Evolutionary conservation across 1,140 invertebrate genomes (phyloP), one percentile per base, ranked within the genome.

Genomic region (Drosophila mayri): DNA sequence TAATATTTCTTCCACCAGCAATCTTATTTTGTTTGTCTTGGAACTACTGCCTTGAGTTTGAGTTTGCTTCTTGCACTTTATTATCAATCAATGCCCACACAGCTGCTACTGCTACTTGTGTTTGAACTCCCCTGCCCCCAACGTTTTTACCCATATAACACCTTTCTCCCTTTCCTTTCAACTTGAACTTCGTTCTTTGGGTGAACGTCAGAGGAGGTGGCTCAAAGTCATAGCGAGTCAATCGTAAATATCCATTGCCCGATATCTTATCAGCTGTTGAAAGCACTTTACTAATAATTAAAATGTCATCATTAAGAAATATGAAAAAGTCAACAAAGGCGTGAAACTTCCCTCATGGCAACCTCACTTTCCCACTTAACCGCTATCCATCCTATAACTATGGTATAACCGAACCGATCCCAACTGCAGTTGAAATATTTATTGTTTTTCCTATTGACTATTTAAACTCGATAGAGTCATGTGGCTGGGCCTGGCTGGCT

Each of bases 281-380:
- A 85, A 90, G 86, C 86, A 90, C 85, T 90, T 90, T 90, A 90
- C 85, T 90, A 90, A 90, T 90, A 90, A 90, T 90, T 90, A 90
- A 90, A 90, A 90, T 90, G 85, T 90, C 85, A 90, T 90, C 85
- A 90, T 90, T 85, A 85, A 90, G 85, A 90, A 90, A 90, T 90
- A 90, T 90, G 85, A 90, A 90, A 90, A 90, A 90, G 85, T 90
- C 81, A 90, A 90, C 81, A 90, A 70, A 87, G 62, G 59, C 61
- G 46, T 50, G 57, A 49, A 57, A 60, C 64, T n/a, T 61, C 14
- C 40, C 78, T 18, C 30, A 35, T 44, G 40, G 20, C 38, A 60
- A 65, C 37, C 46, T 37, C 65, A 38, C 18, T 37, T 37, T 37
- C 32, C 47, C 37, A 55, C 22, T 43, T 40, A 54, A 30, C 35